Evolutionary conservation across 1,140 invertebrate species (phyloP).

Genomic region (Pectinophora gossypiella): DNA sequence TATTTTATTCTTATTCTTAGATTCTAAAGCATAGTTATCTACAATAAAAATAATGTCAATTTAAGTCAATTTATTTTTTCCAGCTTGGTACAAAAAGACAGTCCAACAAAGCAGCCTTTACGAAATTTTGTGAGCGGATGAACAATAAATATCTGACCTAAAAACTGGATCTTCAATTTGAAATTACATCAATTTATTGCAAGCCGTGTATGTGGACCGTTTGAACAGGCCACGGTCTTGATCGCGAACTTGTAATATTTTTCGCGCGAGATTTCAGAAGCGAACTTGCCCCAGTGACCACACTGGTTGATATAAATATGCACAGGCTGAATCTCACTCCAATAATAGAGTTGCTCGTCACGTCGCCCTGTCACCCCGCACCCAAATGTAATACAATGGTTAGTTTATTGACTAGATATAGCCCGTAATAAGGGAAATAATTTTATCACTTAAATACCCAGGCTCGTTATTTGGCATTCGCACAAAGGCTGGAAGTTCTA

Average conservation of each 20-base stretch:
- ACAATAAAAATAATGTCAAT: no score
- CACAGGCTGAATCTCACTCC: constrained; percentile 32
- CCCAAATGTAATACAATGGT: no score
- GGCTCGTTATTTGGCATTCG: no score
- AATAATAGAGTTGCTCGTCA: constrained; percentile 44
- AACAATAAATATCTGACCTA: not conserved
- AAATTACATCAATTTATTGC: not conserved
- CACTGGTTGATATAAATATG: constrained; percentile 60
- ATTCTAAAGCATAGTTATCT: no score
- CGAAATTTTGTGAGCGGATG: not conserved
- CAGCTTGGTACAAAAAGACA: no score
- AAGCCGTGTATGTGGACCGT: constrained; percentile 14
- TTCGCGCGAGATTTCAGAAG: constrained; percentile 65
- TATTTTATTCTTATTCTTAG: no score
- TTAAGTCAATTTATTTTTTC: no score
- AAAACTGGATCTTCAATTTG: not conserved
- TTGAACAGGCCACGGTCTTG: constrained; percentile 55
- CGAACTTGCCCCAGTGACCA: constrained; percentile 70
- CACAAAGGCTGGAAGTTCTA: no score
- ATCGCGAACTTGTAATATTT: constrained; percentile 67
- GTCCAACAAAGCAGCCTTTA: no score
- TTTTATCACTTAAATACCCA: no score
- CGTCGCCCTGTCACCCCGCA: constrained; percentile 22
- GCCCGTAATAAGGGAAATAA: no score
- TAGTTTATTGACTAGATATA: constrained; percentile 10